phyloP scores from a whole-genome alignment of 2,113 vertebrate genomes.

The Morphnarchus princeps region DNA sequence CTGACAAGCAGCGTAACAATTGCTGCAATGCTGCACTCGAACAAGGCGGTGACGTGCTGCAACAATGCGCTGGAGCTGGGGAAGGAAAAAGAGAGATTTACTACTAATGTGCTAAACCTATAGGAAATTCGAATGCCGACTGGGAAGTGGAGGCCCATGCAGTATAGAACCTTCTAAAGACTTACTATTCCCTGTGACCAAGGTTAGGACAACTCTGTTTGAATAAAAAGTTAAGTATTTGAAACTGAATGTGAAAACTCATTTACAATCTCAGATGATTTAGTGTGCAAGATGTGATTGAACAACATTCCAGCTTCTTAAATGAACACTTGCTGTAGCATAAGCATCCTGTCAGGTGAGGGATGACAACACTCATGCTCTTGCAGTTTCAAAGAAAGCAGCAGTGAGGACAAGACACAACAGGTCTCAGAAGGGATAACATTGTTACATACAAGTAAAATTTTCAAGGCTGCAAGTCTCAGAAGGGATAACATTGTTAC shows the following conservation, averaged over 20 bases:
- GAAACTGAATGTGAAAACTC: not conserved
- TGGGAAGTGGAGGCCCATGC: not conserved
- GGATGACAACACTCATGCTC: fast-evolving
- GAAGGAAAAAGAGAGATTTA: not conserved
- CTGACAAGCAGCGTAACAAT: slow-evolving; percentile 86
- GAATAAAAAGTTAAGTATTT: not conserved
- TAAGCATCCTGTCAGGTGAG: not conserved
- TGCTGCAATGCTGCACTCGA: slow-evolving; percentile 85
- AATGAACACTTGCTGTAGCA: not conserved
- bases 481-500: not conserved
- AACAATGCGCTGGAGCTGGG: slow-evolving; percentile 88
- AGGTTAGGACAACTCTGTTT: not conserved
- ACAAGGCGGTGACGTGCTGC: slow-evolving; percentile 88
- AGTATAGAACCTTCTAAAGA: not conserved
- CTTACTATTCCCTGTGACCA: fast-evolving
- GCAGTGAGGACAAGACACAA: not conserved
- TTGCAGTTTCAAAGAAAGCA: not conserved
- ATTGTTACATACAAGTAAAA: fast-evolving
- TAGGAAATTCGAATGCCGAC: fast-evolving
- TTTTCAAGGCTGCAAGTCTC: not conserved
- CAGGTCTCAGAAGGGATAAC: fast-evolving
- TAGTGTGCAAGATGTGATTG: not conserved
- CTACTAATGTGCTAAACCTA: fast-evolving
- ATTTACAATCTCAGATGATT: not conserved
- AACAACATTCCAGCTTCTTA: not conserved